Evolutionary conservation across 2,797 vertebrate species (phyloP), one percentile per base, ranked within the genome.

Genomic region (Coranthus polyacanthus): DNA sequence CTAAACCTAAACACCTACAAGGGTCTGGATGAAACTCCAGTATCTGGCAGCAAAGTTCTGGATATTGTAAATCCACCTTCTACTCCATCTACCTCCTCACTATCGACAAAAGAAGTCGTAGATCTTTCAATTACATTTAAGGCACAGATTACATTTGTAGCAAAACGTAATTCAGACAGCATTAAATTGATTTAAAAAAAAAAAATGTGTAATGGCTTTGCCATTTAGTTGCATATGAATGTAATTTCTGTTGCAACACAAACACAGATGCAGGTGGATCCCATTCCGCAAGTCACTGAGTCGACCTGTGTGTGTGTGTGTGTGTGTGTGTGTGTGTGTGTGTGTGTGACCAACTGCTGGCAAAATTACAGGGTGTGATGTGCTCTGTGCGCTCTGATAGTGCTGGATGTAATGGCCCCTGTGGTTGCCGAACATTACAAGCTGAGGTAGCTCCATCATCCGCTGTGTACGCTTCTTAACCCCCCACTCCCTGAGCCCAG

Each of bases 281-380:
- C 39, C 70, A 77, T 82, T 85, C 64, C 83, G 82, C 73, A 75
- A 82, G 79, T 79, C 70, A 67, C 39, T 68, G 64, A 61, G 75
- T 78, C 58, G 59, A 74, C 44, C 71, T 75, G 65, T 78, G 69
- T 62, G 57, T 66, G 68, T 70, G 64, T 62, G 63, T 71, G 74
- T 76, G 68, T 72, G 39, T 34, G 45, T 64, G 58, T 65, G n/a
- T 63, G 71, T 63, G 36, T 38, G 16, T 34, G 61, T 22, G 44
- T 46, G 51, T 54, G 56, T 50, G 39, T 64, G 72, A 77, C 75
- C 41, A 12, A 89, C 89, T 86, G 86, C 89, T 88, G 83, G 77
- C 85, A 89, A 92, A 93, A 93, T 94, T 94, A 89, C 81, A 93
- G 86, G 89, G 92, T 94, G 94, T 92, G 89, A 93, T 93, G 91